These are phyloP conservation scores for Enteromius paludinosus DNA, from an alignment of 2,797 vertebrate genomes.

Conservation along the genomic window DNA sequence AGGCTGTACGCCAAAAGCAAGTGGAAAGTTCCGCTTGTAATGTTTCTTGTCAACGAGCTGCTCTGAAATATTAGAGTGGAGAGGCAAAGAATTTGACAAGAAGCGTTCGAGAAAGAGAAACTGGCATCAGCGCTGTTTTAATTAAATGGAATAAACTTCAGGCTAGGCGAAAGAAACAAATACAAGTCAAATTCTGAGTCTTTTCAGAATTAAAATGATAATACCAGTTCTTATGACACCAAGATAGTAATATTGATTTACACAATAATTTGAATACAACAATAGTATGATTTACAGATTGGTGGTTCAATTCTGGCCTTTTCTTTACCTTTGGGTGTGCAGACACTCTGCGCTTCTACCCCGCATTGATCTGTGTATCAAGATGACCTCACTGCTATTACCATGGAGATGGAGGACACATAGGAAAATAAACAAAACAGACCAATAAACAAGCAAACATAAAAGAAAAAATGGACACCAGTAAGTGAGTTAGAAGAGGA, in stretches of 20 bases:
- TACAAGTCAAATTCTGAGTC: background rate
- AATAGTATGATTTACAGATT: constrained; percentile 31
- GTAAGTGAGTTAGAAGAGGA: constrained; percentile 69
- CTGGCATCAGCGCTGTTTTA: constrained; percentile 16
- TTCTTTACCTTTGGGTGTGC: constrained; percentile 92
- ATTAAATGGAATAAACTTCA: constrained; percentile 42
- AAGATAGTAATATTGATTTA: constrained; percentile 27
- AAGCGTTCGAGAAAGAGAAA: constrained; percentile 36
- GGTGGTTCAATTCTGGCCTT: constrained; percentile 31
- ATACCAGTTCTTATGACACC: constrained; percentile 17
- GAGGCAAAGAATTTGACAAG: constrained; percentile 13
- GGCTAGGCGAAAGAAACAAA: constrained; percentile 22
- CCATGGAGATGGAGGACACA: constrained; percentile 90
- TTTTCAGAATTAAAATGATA: constrained; percentile 20
- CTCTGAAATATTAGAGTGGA: constrained; percentile 28
- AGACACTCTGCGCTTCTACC: constrained; percentile 99
- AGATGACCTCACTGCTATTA: constrained; percentile 98
- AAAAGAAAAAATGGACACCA: constrained; percentile 73
- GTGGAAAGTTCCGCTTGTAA: constrained; percentile 58
- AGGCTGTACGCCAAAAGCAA: constrained; percentile 49
- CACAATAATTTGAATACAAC: constrained; percentile 15
- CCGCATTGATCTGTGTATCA: constrained; percentile 96
- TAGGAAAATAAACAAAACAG: constrained; percentile 83
- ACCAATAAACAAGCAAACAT: constrained; percentile 68
- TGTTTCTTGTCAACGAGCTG: constrained; percentile 45